phyloP scores from a whole-genome alignment of 2,888 invertebrate genomes.

The Brachypalpus laphriformis region DNA sequence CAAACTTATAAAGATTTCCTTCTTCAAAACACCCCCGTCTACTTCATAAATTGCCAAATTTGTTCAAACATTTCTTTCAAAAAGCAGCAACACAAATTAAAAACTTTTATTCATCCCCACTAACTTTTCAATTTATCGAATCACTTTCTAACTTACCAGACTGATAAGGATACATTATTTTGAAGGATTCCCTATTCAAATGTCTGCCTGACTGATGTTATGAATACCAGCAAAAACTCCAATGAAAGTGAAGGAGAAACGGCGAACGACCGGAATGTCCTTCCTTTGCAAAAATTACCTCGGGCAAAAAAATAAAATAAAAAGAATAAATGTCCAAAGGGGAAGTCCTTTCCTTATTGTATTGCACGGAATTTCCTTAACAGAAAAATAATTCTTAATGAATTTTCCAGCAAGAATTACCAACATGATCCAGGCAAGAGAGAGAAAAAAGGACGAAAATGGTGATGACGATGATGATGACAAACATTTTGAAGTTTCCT shows the following conservation, averaged over 20 bases:
- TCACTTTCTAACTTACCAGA: slow-evolving; percentile 43
- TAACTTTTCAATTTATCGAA: slow-evolving; percentile 59
- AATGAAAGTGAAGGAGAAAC: neutral
- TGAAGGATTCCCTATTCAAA: slow-evolving; percentile 37
- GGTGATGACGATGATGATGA: slow-evolving; percentile 22
- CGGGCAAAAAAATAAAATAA: slow-evolving; percentile 26
- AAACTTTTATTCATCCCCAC: neutral
- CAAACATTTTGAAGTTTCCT: slow-evolving; percentile 47
- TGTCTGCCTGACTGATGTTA: slow-evolving; percentile 14
- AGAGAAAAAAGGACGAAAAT: slow-evolving; percentile 2
- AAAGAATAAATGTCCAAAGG: slow-evolving; percentile 46
- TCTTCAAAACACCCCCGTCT: neutral
- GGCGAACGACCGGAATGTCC: slow-evolving; percentile 51
- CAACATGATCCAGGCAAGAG: neutral
- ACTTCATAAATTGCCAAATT: neutral
- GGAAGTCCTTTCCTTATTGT: slow-evolving; percentile 60
- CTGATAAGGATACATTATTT: slow-evolving; percentile 47
- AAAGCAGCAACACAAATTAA: neutral
- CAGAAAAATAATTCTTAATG: slow-evolving; percentile 44
- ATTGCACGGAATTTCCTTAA: slow-evolving; percentile 28
- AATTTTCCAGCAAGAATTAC: slow-evolving; percentile 15
- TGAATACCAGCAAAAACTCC: slow-evolving; percentile 51
- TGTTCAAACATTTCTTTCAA: too few relatives aligned
- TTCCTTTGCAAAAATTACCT: slow-evolving; percentile 57
- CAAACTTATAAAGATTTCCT: neutral